Evolutionary conservation across 2,888 invertebrate genomes (phyloP).

Genomic region (Allygus modestus): DNA sequence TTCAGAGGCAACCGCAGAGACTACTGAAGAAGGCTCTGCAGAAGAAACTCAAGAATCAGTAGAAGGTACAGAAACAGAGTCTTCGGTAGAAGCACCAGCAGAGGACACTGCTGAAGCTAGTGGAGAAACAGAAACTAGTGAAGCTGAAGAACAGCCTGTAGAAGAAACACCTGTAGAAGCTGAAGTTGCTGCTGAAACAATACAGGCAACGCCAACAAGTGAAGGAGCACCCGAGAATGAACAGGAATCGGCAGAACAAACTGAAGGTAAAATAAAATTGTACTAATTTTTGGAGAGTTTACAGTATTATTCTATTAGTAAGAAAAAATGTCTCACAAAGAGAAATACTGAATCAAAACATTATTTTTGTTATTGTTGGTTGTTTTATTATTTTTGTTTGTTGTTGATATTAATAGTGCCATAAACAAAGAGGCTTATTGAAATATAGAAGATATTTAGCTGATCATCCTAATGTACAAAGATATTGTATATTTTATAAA

Average conservation of each 20-base stretch:
- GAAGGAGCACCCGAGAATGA: constrained; percentile 64
- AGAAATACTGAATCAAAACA: too few species aligned
- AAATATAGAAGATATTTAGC: too few species aligned
- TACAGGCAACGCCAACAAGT: constrained; percentile 57
- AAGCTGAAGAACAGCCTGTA: constrained; percentile 67
- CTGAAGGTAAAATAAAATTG: constrained; percentile 11
- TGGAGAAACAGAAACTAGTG: constrained; percentile 67
- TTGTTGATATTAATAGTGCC: too few species aligned
- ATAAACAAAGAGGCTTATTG: too few species aligned
- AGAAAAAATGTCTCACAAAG: too few species aligned
- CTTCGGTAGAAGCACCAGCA: constrained; percentile 70
- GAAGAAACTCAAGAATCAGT: constrained; percentile 70
- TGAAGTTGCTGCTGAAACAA: not conserved
- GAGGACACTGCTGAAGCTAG: constrained; percentile 69
- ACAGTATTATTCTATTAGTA: too few species aligned
- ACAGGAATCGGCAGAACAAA: constrained; percentile 58
- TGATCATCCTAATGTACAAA: too few species aligned
- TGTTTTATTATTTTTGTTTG: too few species aligned
- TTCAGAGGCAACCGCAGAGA: constrained; percentile 67
- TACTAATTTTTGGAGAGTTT: not conserved
- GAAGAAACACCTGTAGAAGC: constrained; percentile 62
- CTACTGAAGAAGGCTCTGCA: constrained; percentile 66
- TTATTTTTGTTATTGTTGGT: too few species aligned
- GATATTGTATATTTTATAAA: too few species aligned
- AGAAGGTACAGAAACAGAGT: constrained; percentile 67